Percentiles rank a stretch among this genome's conserved stretches.
These are phyloP conservation scores for Malurus cyaneus DNA, from an alignment of 2,113 vertebrate species.

Conservation along the genomic window DNA sequence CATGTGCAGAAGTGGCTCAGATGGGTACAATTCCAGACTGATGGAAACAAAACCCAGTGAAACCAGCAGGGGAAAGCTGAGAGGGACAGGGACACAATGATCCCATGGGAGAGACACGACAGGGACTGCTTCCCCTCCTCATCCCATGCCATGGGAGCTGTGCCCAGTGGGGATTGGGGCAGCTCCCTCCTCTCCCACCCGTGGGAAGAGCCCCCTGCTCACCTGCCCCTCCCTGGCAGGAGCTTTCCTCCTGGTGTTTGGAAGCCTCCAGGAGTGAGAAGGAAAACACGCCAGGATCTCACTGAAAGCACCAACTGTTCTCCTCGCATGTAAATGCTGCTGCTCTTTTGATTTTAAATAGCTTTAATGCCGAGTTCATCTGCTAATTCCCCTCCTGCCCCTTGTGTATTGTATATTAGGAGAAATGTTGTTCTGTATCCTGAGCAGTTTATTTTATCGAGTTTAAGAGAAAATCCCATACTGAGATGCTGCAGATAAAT, in stretches of 20 bases:
- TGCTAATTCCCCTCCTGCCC: slow-evolving; percentile 65
- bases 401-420: slow-evolving; percentile 60
- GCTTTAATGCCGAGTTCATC: slow-evolving; percentile 59
- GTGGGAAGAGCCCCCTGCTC: not conserved
- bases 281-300: not conserved
- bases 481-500: slow-evolving; percentile 73
- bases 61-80: rapidly evolving
- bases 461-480: slow-evolving; percentile 70
- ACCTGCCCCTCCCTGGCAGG: not conserved
- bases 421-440: slow-evolving; percentile 67
- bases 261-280: not conserved
- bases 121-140: not conserved
- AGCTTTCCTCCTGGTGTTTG: not conserved
- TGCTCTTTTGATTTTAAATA: slow-evolving; percentile 66
- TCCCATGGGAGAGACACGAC: rapidly evolving
- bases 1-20: rapidly evolving
- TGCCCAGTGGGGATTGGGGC: rapidly evolving
- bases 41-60: not conserved
- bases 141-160: not conserved
- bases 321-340: slow-evolving; percentile 50
- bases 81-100: rapidly evolving
- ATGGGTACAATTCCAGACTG: not conserved
- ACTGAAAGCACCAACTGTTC: slow-evolving; percentile 55
- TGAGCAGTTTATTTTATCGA: slow-evolving; percentile 70
- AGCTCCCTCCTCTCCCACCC: not conserved